phyloP scores from a whole-genome alignment of 2,888 invertebrate species.

The Ellobium chinense region DNA sequence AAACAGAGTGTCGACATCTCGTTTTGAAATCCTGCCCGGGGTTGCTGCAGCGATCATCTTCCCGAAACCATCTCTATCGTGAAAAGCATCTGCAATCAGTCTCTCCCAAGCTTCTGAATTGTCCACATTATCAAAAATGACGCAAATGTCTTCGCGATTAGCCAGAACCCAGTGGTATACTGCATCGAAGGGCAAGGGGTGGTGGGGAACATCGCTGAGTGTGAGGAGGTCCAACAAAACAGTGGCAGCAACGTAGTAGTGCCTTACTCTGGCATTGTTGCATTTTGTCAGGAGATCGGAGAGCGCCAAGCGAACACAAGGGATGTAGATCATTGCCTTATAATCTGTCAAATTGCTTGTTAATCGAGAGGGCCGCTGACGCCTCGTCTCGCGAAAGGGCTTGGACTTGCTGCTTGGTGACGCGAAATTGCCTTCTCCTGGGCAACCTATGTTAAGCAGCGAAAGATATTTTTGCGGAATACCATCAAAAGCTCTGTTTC shows the following conservation, averaged over 20 bases:
- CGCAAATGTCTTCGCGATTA: conserved; percentile 51
- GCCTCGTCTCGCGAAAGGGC: conserved; percentile 36
- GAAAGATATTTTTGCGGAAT: conserved; percentile 48
- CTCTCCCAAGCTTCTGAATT: conserved; percentile 47
- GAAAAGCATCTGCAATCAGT: conserved; percentile 48
- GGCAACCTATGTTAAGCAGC: conserved; percentile 34
- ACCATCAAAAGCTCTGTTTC: conserved; percentile 30
- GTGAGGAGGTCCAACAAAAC: conserved; percentile 45
- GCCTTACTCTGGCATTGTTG: conserved; percentile 37
- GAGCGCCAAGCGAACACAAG: conserved; percentile 49
- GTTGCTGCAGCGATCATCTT: conserved; percentile 49
- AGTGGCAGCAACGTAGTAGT: conserved; percentile 45
- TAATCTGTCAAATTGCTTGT: conserved; percentile 47
- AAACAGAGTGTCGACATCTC: conserved; percentile 51
- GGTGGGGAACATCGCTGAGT: conserved; percentile 33
- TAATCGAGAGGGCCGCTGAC: conserved; percentile 43
- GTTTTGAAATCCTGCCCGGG: conserved; percentile 48
- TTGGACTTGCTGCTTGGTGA: conserved; percentile 16
- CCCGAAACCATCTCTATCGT: conserved; percentile 49
- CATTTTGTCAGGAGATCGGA: conserved; percentile 48
- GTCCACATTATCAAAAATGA: conserved; percentile 55
- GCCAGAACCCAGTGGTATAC: conserved; percentile 51
- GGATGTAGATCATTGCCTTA: conserved; percentile 49
- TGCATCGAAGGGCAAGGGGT: conserved; percentile 38
- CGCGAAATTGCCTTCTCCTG: conserved; percentile 31